Percentiles rank a stretch among this genome's conserved stretches.
These are phyloP conservation scores for Sebastes vulpes DNA, from an alignment of 2,797 vertebrate species.

Conservation along the genomic window DNA sequence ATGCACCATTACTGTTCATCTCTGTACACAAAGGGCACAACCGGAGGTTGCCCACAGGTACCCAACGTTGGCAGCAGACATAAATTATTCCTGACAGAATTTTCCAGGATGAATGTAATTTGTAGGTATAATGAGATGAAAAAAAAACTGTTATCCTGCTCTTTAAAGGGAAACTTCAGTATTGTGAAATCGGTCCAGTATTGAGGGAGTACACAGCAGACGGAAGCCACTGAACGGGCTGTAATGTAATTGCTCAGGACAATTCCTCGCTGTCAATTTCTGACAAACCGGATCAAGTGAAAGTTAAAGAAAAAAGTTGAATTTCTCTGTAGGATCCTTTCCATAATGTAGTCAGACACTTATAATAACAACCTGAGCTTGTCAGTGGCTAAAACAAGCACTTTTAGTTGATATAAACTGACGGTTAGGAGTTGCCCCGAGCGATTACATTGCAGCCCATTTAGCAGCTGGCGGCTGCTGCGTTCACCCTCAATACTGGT, in stretches of 20 bases:
- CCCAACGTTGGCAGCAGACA: neutral
- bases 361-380: neutral
- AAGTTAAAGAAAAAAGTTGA: neutral
- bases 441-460: neutral
- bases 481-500: neutral
- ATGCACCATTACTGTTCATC: neutral
- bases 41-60: neutral
- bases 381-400: neutral
- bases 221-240: no score
- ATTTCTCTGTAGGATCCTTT: neutral
- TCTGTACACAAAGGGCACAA: neutral
- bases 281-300: neutral
- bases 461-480: neutral
- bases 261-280: neutral
- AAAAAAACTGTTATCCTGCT: neutral
- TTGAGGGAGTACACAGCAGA: no score
- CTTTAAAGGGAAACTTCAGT: no score
- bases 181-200: no score
- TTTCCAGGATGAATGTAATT: neutral
- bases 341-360: neutral
- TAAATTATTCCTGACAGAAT: neutral
- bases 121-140: neutral
- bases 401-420: neutral
- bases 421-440: no score
- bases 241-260: fast-evolving